Evolutionary conservation across 2,888 invertebrate genomes (phyloP).

Genomic region (Mesochorus sp.): DNA sequence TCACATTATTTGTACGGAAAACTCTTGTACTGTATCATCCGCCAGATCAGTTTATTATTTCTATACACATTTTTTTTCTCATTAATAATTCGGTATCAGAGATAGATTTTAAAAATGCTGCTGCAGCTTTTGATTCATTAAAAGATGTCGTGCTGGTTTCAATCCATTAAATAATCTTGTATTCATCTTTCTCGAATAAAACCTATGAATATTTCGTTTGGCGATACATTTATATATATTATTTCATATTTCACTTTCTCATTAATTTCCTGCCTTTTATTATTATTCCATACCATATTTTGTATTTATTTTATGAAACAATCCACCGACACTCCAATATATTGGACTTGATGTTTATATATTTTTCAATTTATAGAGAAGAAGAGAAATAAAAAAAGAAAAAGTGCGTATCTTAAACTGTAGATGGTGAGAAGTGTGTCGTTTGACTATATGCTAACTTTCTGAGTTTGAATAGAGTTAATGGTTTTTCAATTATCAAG

Average conservation of each 20-base stretch:
- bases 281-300: neutral
- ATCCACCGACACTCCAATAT: conserved; percentile 26
- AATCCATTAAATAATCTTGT: neutral
- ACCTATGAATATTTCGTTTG: neutral
- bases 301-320: conserved; percentile 26
- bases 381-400: neutral
- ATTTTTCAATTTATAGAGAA: conserved; percentile 40
- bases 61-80: neutral
- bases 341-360: conserved; percentile 48
- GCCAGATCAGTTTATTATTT: conserved; percentile 7
- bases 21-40: conserved; percentile 7
- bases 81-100: neutral
- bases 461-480: conserved; percentile 62
- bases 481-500: conserved; percentile 65
- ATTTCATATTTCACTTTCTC: conserved; percentile 5
- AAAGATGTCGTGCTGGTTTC: neutral
- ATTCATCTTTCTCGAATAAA: neutral
- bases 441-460: conserved; percentile 33
- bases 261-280: conserved; percentile 15
- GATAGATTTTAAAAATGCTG: neutral
- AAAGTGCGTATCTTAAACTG: conserved; percentile 14
- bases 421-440: conserved; percentile 35
- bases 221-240: neutral
- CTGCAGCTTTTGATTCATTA: neutral
- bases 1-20: conserved; percentile 26